Conservation (phyloP, 2,888 invertebrate genomes). For the Anodontia alba region DNA sequence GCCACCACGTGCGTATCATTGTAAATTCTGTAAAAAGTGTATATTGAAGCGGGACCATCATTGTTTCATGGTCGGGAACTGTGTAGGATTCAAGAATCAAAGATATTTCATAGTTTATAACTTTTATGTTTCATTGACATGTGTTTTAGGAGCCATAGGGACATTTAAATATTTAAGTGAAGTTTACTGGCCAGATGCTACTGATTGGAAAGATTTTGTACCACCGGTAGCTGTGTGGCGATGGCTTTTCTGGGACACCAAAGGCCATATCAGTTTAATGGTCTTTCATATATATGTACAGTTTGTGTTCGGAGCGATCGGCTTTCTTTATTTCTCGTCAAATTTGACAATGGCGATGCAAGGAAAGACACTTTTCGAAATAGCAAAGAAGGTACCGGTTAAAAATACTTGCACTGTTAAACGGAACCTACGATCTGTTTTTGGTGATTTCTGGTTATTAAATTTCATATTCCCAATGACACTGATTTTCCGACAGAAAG, state of each 20-base stretch:
- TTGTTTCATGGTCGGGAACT: conserved; percentile 74
- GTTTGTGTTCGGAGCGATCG: conserved; percentile 54
- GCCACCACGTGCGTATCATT: conserved; percentile 77
- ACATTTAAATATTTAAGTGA: conserved; percentile 55
- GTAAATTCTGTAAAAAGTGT: conserved; percentile 73
- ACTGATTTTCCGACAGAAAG: conserved; percentile 68
- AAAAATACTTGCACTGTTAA: conserved; percentile 50
- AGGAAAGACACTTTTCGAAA: conserved; percentile 70
- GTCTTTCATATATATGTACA: conserved; percentile 64
- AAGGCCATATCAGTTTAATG: conserved; percentile 41
- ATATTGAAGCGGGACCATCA: conserved; percentile 81
- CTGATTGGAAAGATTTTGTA: conserved; percentile 49
- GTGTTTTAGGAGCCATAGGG: conserved; percentile 49
- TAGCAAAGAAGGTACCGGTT: conserved; percentile 62
- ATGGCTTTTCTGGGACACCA: conserved; percentile 44
- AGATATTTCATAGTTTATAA: conserved; percentile 71
- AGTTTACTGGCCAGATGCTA: conserved; percentile 36
- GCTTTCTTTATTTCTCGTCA: conserved; percentile 58
- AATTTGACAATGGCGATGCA: conserved; percentile 52
- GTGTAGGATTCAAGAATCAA: conserved; percentile 76
- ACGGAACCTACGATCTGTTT: conserved; percentile 71
- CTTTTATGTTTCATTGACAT: conserved; percentile 63
- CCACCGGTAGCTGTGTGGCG: conserved; percentile 54
- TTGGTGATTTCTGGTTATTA: conserved; percentile 75
- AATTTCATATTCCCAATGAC: conserved; percentile 76